These are phyloP conservation scores for Danionella cerebrum DNA, from an alignment of 2,113 vertebrate genomes.

Conservation along the genomic window DNA sequence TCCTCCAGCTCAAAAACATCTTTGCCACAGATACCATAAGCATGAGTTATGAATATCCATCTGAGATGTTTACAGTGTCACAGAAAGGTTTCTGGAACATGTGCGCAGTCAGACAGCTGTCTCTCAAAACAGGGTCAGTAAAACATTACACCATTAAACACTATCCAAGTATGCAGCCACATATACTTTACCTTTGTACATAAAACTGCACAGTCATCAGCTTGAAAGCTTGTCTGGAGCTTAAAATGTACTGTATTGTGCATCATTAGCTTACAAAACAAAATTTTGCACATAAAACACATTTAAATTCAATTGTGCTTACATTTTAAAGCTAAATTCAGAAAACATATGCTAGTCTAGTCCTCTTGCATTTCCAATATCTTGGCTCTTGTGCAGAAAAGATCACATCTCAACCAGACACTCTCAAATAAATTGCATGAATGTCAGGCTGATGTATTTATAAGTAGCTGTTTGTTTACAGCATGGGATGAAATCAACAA, in stretches of 20 bases:
- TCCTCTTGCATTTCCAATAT: background rate
- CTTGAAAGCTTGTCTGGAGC: too few species aligned
- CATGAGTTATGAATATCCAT: background rate
- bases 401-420: constrained; percentile 11
- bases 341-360: background rate
- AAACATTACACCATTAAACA: background rate
- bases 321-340: too few species aligned
- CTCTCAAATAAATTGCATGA: background rate
- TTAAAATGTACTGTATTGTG: too few species aligned
- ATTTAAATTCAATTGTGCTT: too few species aligned
- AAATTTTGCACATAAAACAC: too few species aligned
- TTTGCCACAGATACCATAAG: background rate
- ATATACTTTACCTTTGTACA: background rate
- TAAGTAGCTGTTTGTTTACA: constrained; percentile 27
- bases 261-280: too few species aligned
- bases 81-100: background rate
- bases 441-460: constrained; percentile 11
- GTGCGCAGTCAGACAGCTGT: background rate
- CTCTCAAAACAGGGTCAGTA: background rate
- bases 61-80: constrained; percentile 6
- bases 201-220: too few species aligned
- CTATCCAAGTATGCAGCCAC: background rate
- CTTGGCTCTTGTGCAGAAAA: background rate
- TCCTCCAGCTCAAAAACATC: background rate
- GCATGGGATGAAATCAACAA: constrained; percentile 6